Conservation (phyloP, 1,140 invertebrate species). For the Periplaneta americana region DNA sequence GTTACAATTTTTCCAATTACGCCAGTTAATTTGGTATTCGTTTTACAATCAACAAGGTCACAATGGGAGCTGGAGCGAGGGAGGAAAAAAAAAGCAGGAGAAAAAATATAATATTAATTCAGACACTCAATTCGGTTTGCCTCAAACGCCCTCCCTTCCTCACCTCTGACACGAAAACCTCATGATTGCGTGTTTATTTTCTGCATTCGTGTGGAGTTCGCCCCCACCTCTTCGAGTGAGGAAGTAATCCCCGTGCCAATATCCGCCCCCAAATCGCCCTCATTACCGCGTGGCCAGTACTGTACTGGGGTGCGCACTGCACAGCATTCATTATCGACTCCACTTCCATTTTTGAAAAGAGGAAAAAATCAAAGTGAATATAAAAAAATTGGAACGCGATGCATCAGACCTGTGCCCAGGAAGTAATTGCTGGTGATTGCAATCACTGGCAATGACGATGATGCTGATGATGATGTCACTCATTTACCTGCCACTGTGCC, state of each 20-base stretch:
- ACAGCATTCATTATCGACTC: background rate
- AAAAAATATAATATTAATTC: no score
- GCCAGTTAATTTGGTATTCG: no score
- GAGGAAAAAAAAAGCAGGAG: no score
- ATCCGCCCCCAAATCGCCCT: conserved; percentile 4
- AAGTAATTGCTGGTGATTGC: background rate
- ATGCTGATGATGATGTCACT: background rate
- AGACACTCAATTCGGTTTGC: background rate
- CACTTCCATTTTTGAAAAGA: background rate
- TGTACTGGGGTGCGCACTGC: no score
- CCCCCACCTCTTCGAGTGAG: background rate
- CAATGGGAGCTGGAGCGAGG: no score
- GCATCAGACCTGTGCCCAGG: background rate
- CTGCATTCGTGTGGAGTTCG: background rate
- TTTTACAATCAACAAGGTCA: no score
- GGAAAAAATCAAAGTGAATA: background rate
- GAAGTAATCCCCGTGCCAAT: conserved; percentile 7
- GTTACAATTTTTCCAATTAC: no score
- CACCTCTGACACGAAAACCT: background rate
- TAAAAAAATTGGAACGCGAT: background rate
- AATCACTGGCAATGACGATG: background rate
- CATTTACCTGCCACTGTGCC: background rate
- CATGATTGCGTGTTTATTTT: background rate
- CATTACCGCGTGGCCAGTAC: background rate
- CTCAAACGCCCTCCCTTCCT: background rate